Evolutionary conservation across 2,797 vertebrate genomes (phyloP).

Genomic region (Sebastes vulpes): DNA sequence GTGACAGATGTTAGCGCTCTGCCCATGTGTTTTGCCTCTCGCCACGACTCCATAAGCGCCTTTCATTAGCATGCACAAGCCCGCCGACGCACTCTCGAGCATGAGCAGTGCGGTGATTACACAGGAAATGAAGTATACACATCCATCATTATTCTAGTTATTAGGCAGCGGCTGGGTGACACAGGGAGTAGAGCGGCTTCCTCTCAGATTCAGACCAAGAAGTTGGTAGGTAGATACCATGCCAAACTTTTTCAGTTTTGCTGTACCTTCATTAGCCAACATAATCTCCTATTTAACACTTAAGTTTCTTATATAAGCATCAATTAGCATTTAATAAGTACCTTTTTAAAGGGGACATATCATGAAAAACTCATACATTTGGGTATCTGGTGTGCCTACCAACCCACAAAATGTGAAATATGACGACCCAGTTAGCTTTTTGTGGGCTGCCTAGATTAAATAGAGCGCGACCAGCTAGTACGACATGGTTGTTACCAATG

Average conservation of each 20-base stretch:
- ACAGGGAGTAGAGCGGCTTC: background rate
- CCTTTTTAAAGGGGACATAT: background rate
- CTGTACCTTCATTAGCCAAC: background rate
- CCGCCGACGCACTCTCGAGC: conserved; percentile 11
- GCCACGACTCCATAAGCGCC: conserved; percentile 34
- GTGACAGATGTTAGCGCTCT: conserved; percentile 34
- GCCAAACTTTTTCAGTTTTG: background rate
- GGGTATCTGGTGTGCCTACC: too few relatives aligned
- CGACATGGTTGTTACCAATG: too few relatives aligned
- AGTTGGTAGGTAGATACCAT: too few relatives aligned
- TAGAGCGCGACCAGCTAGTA: too few relatives aligned
- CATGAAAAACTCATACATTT: too few relatives aligned
- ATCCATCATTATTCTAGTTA: conserved; percentile 31
- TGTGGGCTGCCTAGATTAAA: too few relatives aligned
- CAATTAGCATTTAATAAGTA: background rate
- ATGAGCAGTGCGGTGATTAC: conserved; percentile 29
- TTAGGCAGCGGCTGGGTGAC: conserved; percentile 6
- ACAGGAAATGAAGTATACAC: conserved; percentile 52
- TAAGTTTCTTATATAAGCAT: background rate
- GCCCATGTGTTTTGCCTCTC: conserved; percentile 15
- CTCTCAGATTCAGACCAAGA: background rate
- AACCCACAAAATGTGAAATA: too few relatives aligned
- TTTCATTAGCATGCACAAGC: conserved; percentile 38
- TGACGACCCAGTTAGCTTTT: too few relatives aligned
- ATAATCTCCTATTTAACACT: background rate